Base-by-base conservation (phyloP, 2,888 invertebrate species). In the Troides helena region DNA sequence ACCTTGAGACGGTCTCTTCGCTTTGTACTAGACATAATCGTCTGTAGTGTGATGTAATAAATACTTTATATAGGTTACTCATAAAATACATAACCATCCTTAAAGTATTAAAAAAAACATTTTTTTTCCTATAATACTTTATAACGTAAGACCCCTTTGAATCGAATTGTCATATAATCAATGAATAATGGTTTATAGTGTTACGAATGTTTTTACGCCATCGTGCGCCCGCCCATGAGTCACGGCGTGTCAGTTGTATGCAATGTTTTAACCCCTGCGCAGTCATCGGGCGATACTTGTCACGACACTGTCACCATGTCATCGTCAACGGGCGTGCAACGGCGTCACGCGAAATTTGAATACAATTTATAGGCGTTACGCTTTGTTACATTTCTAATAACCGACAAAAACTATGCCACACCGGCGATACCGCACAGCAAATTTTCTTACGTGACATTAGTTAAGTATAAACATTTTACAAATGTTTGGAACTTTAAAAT, bases 291-390 rank as follows among this genome's bases (percentile, higher is more conserved):
- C 79, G 81, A 81, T 78, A 81, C 78, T 75, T 85, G 85, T 85
- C 86, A 85, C 80, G 81, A 74, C 76, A 80, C 80, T 80, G 81
- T 84, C 83, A 82, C 79, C 76, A 78, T 83, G 86, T 85, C 84
- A 81, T 81, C 84, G 79, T 85, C 84, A 81, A 82, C 84, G 79
- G 75, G 74, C 77, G 80, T 78, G 80, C 81, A 78, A 80, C 77
- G 80, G 76, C 77, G 85, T 81, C 88, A 88, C 85, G 87, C 85
- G 75, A 86, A 85, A 87, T 87, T 86, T 83, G 80, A 87, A 88
- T 86, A 81, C 80, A 83, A 85, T 88, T 88, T 82, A 83, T 81
- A 78, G 79, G 75, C 75, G 77, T 74, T 75, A 73, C 75, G 77
- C 76, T 76, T 77, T 75, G 77, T 77, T 72, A 64, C 76, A 76